These are phyloP conservation scores for Caenorhabditis inopinata DNA, from an alignment of 1,140 invertebrate genomes.

Conservation along the genomic window DNA sequence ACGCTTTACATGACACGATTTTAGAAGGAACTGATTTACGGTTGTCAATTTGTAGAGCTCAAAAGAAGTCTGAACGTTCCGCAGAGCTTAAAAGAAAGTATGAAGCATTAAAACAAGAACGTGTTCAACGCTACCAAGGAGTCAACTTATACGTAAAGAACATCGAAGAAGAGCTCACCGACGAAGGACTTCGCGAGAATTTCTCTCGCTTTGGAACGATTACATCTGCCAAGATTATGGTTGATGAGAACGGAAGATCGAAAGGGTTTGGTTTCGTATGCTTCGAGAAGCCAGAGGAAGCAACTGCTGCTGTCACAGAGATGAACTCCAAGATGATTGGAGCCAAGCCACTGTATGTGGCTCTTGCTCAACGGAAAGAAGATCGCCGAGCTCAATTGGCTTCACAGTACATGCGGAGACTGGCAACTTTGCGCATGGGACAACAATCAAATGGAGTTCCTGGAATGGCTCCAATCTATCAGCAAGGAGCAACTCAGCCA, in stretches of 20 bases:
- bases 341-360: constrained; percentile 94
- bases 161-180: constrained; percentile 92
- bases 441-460: neutral
- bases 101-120: constrained; percentile 85
- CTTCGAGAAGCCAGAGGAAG: constrained; percentile 94
- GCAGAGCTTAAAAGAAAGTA: constrained; percentile 93
- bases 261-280: constrained; percentile 99
- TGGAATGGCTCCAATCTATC: constrained; percentile 6
- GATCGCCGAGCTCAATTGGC: constrained; percentile 88
- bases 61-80: constrained; percentile 96
- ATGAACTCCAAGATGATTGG: constrained; percentile 95
- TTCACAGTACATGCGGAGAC: constrained; percentile 94
- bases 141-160: constrained; percentile 99
- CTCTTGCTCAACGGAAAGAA: constrained; percentile 95
- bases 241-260: constrained; percentile 76
- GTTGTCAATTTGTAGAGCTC: constrained; percentile 81
- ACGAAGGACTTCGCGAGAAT: constrained; percentile 88
- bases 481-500: neutral
- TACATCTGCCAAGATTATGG: constrained; percentile 82
- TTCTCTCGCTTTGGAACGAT: constrained; percentile 92
- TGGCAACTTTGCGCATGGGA: constrained; percentile 92
- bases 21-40: constrained; percentile 50
- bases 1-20: constrained; percentile 27
- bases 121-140: constrained; percentile 81
- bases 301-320: constrained; percentile 96